Evolutionary conservation across 2,888 invertebrate genomes (phyloP).

Genomic region (Slavum lentiscoides): DNA sequence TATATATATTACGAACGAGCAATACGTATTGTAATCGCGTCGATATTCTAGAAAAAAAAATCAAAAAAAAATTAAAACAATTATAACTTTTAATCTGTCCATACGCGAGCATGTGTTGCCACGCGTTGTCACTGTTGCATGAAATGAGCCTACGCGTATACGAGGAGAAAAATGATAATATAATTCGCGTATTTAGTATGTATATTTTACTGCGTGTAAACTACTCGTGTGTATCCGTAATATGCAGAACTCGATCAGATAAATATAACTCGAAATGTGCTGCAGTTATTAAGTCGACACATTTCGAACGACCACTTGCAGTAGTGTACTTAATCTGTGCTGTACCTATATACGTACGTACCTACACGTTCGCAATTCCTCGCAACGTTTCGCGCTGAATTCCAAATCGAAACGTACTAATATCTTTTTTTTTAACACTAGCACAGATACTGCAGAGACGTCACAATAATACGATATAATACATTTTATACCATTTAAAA

Average conservation of each 20-base stretch:
- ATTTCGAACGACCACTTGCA: neutral
- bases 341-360: no score
- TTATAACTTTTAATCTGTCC: no score
- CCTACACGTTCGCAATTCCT: no score
- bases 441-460: no score
- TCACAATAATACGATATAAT: no score
- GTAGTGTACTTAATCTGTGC: neutral
- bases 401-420: neutral
- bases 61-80: no score
- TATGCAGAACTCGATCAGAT: slow-evolving; percentile 6
- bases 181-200: neutral
- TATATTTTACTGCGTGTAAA: neutral
- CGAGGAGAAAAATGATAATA: slow-evolving; percentile 3
- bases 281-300: slow-evolving; percentile 6
- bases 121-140: neutral
- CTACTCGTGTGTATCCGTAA: neutral
- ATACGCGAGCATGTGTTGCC: no score
- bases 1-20: no score
- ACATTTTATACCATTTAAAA: no score
- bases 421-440: no score
- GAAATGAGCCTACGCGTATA: neutral
- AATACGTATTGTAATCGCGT: no score
- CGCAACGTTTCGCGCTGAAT: neutral
- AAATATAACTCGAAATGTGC: slow-evolving; percentile 6
- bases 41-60: no score